Conservation (phyloP, 2,797 vertebrate species). For the Trichosurus vulpecula region DNA sequence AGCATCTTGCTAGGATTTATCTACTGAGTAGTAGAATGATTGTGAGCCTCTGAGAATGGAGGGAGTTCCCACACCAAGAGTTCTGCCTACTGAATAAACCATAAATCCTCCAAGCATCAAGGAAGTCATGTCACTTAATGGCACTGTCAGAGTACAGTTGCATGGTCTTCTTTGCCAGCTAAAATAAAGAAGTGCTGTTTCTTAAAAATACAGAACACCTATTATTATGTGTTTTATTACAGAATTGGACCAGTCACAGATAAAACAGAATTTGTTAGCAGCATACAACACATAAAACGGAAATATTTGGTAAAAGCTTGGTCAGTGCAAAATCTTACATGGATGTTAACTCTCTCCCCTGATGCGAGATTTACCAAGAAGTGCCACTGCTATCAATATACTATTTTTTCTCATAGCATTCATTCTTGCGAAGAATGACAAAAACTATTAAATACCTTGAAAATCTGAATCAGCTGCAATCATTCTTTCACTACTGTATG, state of each 20-base stretch:
- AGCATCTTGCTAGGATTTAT: constrained; percentile 29
- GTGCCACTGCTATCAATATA: not conserved
- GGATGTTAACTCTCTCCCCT: not conserved
- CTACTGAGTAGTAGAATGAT: not conserved
- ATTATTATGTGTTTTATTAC: not conserved
- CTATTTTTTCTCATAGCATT: not conserved
- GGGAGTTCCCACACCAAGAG: not conserved
- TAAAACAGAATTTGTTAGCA: not conserved
- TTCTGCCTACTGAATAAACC: not conserved
- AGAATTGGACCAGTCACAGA: not conserved
- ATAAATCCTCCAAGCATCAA: not conserved
- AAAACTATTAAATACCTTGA: not conserved
- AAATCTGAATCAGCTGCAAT: not conserved
- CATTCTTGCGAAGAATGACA: not conserved
- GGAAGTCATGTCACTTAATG: not conserved
- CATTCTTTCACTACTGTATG: not conserved
- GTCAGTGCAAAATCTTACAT: not conserved
- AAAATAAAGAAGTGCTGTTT: constrained; percentile 13
- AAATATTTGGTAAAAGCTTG: not conserved
- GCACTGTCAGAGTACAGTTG: not conserved
- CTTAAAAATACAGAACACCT: not conserved
- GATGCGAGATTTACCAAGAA: not conserved
- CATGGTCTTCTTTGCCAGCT: not conserved
- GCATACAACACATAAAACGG: not conserved
- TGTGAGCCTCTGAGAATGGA: constrained; percentile 9